phyloP scores from a whole-genome alignment of 2,113 vertebrate species.

The Nycticryphes semicollaris region DNA sequence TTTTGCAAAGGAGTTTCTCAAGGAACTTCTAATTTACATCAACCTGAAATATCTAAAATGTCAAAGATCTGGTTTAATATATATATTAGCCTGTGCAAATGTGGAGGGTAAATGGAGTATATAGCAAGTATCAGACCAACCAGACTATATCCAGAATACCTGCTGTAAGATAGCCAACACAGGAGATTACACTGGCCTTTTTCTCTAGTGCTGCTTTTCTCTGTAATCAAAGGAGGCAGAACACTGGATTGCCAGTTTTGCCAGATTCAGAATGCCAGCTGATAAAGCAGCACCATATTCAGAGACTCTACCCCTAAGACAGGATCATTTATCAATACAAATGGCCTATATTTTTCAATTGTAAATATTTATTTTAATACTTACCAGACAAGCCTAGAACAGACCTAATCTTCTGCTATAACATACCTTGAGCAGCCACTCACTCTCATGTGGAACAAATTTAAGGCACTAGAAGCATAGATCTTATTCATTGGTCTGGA shows the following conservation, averaged over 20 bases:
- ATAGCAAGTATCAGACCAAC: not conserved
- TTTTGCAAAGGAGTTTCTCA: not conserved
- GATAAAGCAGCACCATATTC: not conserved
- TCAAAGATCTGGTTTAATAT: not conserved
- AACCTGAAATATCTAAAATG: not conserved
- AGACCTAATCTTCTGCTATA: not conserved
- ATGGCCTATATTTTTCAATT: not conserved
- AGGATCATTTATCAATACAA: not conserved
- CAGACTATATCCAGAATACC: not conserved
- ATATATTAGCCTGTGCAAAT: not conserved
- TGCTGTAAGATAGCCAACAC: not conserved
- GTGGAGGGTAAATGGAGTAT: not conserved
- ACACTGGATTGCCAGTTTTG: not conserved
- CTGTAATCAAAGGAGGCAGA: not conserved
- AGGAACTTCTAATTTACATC: not conserved
- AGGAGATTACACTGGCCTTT: not conserved
- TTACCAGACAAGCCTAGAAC: not conserved
- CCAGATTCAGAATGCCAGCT: not conserved
- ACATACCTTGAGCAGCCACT: not conserved
- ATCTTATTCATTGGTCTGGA: not conserved
- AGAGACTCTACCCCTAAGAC: not conserved
- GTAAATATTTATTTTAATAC: not conserved
- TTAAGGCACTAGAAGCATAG: not conserved
- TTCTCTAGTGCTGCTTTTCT: not conserved
- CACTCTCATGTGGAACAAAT: not conserved